Percentiles rank a stretch among this genome's conserved stretches.
phyloP scores from a whole-genome alignment of 1,140 invertebrate species.

The Proales similis region DNA sequence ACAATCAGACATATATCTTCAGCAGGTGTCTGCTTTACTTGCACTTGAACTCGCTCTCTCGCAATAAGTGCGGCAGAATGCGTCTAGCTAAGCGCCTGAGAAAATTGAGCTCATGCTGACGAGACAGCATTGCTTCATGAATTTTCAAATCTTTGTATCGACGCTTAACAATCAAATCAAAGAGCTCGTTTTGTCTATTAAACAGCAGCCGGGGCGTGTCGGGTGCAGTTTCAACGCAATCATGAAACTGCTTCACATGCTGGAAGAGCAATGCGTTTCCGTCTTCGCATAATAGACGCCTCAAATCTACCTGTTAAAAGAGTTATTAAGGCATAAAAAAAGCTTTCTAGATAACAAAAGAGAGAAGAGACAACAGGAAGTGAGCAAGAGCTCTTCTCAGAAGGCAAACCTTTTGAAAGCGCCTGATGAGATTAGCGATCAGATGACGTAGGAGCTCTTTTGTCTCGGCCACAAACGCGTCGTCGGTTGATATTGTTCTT shows the following conservation, averaged over 20 bases:
- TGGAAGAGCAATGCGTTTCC: slow-evolving; percentile 16
- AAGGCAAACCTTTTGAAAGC: background rate
- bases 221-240: background rate
- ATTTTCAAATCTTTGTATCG: background rate
- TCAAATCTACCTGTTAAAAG: slow-evolving; percentile 30
- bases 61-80: slow-evolving; percentile 3
- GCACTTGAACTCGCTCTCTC: slow-evolving; percentile 17
- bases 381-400: background rate
- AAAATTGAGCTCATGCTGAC: slow-evolving; percentile 20
- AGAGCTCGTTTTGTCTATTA: background rate
- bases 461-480: slow-evolving; percentile 11
- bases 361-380: background rate
- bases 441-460: slow-evolving; percentile 14
- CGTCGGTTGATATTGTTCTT: slow-evolving; percentile 26
- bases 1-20: background rate
- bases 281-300: background rate
- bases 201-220: background rate
- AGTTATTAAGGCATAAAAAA: no score
- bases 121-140: slow-evolving; percentile 8
- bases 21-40: background rate
- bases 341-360: no score
- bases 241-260: slow-evolving; percentile 5
- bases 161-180: background rate
- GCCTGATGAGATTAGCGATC: slow-evolving; percentile 6
- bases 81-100: slow-evolving; percentile 6